These are phyloP conservation scores for Dendrolimus pini DNA, from an alignment of 2,888 invertebrate genomes.

Conservation along the genomic window DNA sequence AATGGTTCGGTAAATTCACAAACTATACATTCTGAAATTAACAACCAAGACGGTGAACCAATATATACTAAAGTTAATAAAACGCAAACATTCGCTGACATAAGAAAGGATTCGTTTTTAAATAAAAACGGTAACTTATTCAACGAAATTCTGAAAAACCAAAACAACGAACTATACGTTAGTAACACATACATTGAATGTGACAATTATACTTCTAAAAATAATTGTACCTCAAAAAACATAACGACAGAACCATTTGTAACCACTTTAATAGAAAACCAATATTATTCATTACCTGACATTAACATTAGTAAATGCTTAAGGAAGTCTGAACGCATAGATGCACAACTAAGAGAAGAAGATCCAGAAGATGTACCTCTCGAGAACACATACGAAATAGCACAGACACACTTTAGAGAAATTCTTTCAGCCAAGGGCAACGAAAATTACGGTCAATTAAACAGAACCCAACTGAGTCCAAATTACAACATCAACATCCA, in stretches of 20 bases:
- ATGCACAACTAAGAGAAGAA: constrained; percentile 79
- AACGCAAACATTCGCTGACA: constrained; percentile 74
- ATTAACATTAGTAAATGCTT: constrained; percentile 82
- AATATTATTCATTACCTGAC: constrained; percentile 83
- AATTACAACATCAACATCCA: constrained; percentile 28
- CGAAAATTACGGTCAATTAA: constrained; percentile 61
- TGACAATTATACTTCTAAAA: constrained; percentile 54
- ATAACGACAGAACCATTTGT: constrained; percentile 70
- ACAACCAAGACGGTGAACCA: constrained; percentile 46
- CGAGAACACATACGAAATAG: constrained; percentile 65
- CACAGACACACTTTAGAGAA: constrained; percentile 60
- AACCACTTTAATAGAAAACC: constrained; percentile 78
- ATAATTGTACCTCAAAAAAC: constrained; percentile 60
- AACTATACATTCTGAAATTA: constrained; percentile 34
- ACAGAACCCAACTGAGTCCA: constrained; percentile 40
- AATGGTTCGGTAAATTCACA: constrained; percentile 42
- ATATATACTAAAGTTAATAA: constrained; percentile 67
- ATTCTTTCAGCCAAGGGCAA: constrained; percentile 47
- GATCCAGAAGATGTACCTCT: constrained; percentile 61
- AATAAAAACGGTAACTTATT: constrained; percentile 52
- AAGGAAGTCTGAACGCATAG: constrained; percentile 83
- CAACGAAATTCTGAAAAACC: constrained; percentile 46
- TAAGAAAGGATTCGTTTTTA: constrained; percentile 50
- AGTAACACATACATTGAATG: constrained; percentile 60
- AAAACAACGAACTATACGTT: constrained; percentile 53